Base-by-base conservation (phyloP, 2,888 invertebrate species). In the Sceliomorpha sp. region DNA sequence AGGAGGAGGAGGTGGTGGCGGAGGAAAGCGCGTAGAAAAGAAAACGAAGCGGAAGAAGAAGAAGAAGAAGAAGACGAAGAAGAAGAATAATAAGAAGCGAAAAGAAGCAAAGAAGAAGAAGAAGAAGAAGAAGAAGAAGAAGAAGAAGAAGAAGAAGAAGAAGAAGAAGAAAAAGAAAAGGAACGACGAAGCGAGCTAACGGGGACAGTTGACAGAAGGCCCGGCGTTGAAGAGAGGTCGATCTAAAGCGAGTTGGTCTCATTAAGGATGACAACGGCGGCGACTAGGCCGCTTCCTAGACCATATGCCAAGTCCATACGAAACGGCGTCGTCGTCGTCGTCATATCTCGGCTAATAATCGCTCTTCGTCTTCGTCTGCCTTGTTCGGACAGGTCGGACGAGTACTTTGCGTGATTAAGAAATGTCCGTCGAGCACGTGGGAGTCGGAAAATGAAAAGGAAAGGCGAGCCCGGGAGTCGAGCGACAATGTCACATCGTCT, bases 191-290 rank as follows among this genome's bases (percentile, higher is more conserved):
- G 68, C 50, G 63, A 51, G 50, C 29, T 55, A 73, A 75, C 68
- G 75, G 77, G 76, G 64, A 68, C 72, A 50, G 78, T 73, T 78
- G 78, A 77, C 79, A 76, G 77, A 81, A 74, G 76, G 59, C 73
- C 66, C 74, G 34, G 70, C 73, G 74, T 77, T 78, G 75, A 78
- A 73, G 76, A 73, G 76, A 77, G 78, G 74, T 60, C 74, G 55
- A 70, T 67, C 71, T 17, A 63, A 71, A 64, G 73, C 71, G 67
- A 68, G 70, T 78, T 75, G 74, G 69, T 74, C 84, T 85, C 83
- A 85, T 85, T 85, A 85, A 84, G 85, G 83, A 80, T 80, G 83
- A 83, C 84, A 82, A 80, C 82, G 75, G 70, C 82, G 75, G 70
- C 50, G 40, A 17, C 44, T 64, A 58, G 55, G 62, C 51, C 69